Evolutionary conservation across 2,113 vertebrate species (phyloP), one percentile per base, ranked within the genome.

Genomic region (Tringa solitaria): DNA sequence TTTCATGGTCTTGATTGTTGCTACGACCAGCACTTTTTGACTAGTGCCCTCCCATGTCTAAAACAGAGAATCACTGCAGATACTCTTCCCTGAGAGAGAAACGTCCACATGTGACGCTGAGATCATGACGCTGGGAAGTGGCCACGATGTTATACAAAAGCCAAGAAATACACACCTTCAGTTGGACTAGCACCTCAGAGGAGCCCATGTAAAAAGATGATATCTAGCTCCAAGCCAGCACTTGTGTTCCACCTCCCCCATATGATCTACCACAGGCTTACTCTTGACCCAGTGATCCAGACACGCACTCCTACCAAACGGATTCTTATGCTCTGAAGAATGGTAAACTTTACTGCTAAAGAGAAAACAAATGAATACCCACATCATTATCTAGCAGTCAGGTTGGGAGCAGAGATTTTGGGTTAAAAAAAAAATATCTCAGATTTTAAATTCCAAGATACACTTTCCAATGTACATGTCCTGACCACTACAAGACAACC

Each of bases 401-500:
- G 27, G 23, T 39, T 65, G 56, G 23, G 10, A 75, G 11, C 16
- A 64, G 56, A 75, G 45, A 64, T 37, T 67, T 57, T 19, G 18
- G 9, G 4, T 56, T 57, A 20, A n/a, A 51, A 75, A 64, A 43
- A 14, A 51, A 27, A 7, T 33, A 33, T 27, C 12, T 45, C 48
- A 14, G 33, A 9, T 69, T 88, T 45, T 43, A 64, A 20, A 88
- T 37, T 81, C 20, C 39, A 50, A 39, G 32, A 43, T 39, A 23
- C 14, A 12, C 22, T 84, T 83, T 69, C n/a, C n/a, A 59, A 21
- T 3, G 5, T 64, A 48, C 1, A 0, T 39, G 28, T 64, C 22
- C 45, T 80, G n/a, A 33, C 5, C 16, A 50, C n/a, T 0, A 1
- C 10, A 20, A 54, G 8, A 12, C 5, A 43, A 15, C 21, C 24